Evolutionary conservation across 2,888 invertebrate species (phyloP).

Genomic region (Pteria penguin): DNA sequence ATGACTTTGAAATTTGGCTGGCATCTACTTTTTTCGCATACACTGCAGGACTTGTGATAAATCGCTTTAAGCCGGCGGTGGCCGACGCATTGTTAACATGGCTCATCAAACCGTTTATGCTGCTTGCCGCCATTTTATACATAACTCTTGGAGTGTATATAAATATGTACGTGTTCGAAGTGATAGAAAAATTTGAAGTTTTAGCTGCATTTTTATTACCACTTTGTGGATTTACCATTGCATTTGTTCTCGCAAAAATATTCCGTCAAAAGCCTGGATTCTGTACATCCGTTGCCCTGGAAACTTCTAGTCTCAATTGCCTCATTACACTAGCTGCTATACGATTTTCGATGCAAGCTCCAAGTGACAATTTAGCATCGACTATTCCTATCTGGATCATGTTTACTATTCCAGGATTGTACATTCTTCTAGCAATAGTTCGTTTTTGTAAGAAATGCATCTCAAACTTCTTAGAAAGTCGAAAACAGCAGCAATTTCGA

Average conservation of each 20-base stretch:
- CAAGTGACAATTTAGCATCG: constrained; percentile 75
- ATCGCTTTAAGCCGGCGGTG: constrained; percentile 68
- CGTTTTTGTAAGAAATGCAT: constrained; percentile 58
- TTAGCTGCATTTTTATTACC: constrained; percentile 70
- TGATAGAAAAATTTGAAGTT: constrained; percentile 66
- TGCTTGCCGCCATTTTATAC: constrained; percentile 77
- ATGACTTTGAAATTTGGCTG: constrained; percentile 75
- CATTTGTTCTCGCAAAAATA: constrained; percentile 65
- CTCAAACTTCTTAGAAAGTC: constrained; percentile 62
- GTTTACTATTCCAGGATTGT: constrained; percentile 75
- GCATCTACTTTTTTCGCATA: constrained; percentile 73
- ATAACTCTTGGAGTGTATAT: constrained; percentile 79
- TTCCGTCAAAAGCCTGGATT: constrained; percentile 69
- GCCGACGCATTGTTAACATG: constrained; percentile 77
- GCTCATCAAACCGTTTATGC: constrained; percentile 77
- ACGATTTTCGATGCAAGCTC: constrained; percentile 72
- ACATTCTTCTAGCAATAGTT: constrained; percentile 67
- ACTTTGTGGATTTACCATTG: constrained; percentile 67
- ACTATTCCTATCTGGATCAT: constrained; percentile 77
- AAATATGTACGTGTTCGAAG: constrained; percentile 78
- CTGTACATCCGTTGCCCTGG: constrained; percentile 74
- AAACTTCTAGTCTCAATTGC: constrained; percentile 76
- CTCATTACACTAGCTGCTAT: constrained; percentile 75
- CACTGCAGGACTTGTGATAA: constrained; percentile 72
- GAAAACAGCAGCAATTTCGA: constrained; percentile 63